Evolutionary conservation across 37 sponge, comb jelly and placozoan species (phyloP), one percentile per base, ranked within the genome.

Genomic region (Agelas oroides): DNA sequence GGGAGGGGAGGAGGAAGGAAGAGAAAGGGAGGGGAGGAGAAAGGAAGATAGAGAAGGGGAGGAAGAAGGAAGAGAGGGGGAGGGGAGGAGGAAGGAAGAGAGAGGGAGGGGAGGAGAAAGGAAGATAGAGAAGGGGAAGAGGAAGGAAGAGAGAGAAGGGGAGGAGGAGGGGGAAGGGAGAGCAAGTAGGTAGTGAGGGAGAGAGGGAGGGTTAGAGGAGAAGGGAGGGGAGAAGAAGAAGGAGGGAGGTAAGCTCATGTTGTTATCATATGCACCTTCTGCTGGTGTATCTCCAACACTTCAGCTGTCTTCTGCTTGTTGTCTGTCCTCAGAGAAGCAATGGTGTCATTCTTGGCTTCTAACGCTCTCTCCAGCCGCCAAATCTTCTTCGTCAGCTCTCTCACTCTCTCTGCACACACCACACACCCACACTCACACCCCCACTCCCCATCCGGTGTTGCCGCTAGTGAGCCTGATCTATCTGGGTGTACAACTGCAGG

Each of bases 231-330:
- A 53, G 2, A 33, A 28, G 55, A 59, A 16, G 1, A n/a, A n/a
- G n/a, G n/a, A n/a, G n/a, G 76, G n/a, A 31, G 65, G 6, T 46
- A 46, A 8, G 46, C 46, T 8, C 8, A 8, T 46, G 46, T 8
- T 46, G 46, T 3, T 8, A 46, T 8, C 46, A 46, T 3, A 8
- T 8, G 46, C 32, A 75, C 75, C 75, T 75, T 56, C 30, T 82
- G 73, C 70, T 53, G 57, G 39, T 71, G 41, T 1, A 79, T 8
- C 27, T 79, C 79, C 39, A 63, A 20, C 33, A 79, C 41, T 37
- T 79, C 61, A 11, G 63, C 36, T 5, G 53, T 37, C 63, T 65
- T 27, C 65, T 64, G 38, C 5, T 32, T 36, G n/a, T 62, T 56
- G 30, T 79, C 66, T 1, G 18, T 35, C 40, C 73, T 59, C 31